Conservation (phyloP, 2,888 invertebrate genomes). For the Tiphia femorata region DNA sequence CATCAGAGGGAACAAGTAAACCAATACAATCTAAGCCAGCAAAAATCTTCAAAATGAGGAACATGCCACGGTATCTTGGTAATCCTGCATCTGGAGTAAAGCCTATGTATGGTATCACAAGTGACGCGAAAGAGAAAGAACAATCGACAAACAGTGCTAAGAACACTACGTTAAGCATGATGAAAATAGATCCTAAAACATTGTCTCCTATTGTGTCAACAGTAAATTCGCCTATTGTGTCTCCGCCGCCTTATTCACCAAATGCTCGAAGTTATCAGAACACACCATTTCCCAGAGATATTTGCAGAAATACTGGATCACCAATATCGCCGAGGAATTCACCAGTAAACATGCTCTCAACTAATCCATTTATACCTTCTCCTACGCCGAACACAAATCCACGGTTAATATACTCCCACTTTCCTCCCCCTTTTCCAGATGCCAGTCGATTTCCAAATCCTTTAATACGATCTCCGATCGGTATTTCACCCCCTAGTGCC, state of each 20-base stretch:
- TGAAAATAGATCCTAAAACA: constrained; percentile 74
- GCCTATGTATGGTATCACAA: constrained; percentile 72
- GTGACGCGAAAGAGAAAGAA: constrained; percentile 63
- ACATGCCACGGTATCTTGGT: constrained; percentile 71
- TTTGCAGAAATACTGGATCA: constrained; percentile 54
- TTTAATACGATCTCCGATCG: constrained; percentile 60
- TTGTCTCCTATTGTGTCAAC: constrained; percentile 70
- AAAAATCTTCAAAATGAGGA: constrained; percentile 74
- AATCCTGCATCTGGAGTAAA: constrained; percentile 75
- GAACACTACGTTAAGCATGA: constrained; percentile 56
- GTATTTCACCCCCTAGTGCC: constrained; percentile 64
- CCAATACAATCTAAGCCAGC: constrained; percentile 68
- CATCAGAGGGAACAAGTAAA: constrained; percentile 49
- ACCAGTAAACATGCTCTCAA: constrained; percentile 66
- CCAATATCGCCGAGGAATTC: constrained; percentile 64
- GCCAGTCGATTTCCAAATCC: constrained; percentile 60
- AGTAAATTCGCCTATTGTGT: constrained; percentile 58
- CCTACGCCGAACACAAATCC: constrained; percentile 66
- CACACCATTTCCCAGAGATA: constrained; percentile 57
- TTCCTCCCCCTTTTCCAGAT: constrained; percentile 57
- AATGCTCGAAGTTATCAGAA: constrained; percentile 59
- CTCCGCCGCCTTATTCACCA: constrained; percentile 62
- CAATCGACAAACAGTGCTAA: constrained; percentile 39
- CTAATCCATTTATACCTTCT: constrained; percentile 65
- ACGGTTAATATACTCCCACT: constrained; percentile 60